Evolutionary conservation across 2,113 vertebrate genomes (phyloP), one percentile per base, ranked within the genome.

Genomic region (Sciurus niger): DNA sequence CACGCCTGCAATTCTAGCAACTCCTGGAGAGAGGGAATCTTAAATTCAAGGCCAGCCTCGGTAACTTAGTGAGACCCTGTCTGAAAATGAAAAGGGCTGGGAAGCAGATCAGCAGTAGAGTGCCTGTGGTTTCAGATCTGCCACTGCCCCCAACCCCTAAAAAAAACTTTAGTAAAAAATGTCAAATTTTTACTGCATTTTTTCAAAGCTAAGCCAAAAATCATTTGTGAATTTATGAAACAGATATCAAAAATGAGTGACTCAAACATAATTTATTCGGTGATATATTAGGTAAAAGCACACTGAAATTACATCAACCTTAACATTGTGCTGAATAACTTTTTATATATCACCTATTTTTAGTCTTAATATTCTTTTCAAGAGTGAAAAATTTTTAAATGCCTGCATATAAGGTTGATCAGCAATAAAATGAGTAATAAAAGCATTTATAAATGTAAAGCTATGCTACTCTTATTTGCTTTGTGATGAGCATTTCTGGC

Each of bases 361-460:
- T 60, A 63, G 46, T 51, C 60, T 93, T 22, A 87, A 82, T 46
- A 37, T 48, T 46, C 25, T 87, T 78, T 48, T 25, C 28, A 58
- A 90, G 30, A 89, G 80, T 55, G 24, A 87, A 48, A 77, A 84
- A 20, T 85, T 77, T 72, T 53, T n/a, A 93, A 92, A 68, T 53
- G 40, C 14, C 63, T 87, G 43, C 0, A 8, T 78, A 13, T 37
- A 70, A 92, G 46, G 8, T 13, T 46, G 2, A 17, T 77, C 34
- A 82, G 7, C 8, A 84, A 60, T 53, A 65, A 93, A 55, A 70
- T 53, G 58, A 86, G 55, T 32, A 83, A 30, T 18, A 84, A 80
- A 89, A 83, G 17, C 68, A 93, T 10, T 63, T 53, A 43, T 28
- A 90, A 72, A 63, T 86, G 43, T 51, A 46, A 5, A 67, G 68